Percentiles rank a stretch among this genome's conserved stretches.
Evolutionary conservation across 2,113 vertebrate species (phyloP).

Genomic region (Phyllostomus hastatus): DNA sequence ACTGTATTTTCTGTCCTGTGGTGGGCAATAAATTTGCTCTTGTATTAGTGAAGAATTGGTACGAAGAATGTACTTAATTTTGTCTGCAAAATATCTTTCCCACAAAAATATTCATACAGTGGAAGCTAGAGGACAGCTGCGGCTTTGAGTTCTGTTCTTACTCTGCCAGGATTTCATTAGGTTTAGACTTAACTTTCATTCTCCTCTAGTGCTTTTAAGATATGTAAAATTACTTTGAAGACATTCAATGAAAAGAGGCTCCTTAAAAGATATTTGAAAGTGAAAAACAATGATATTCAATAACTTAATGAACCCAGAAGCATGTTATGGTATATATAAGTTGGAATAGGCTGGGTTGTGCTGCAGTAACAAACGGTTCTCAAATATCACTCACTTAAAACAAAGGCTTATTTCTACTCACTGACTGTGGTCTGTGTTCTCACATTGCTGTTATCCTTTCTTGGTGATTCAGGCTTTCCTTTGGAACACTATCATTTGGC

Average conservation of each 20-base stretch:
- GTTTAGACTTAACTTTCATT: conserved; percentile 23
- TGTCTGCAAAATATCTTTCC: neutral
- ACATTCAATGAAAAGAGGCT: neutral
- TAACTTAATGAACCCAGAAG: neutral
- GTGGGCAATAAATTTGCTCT: neutral
- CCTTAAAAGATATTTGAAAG: neutral
- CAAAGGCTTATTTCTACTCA: neutral
- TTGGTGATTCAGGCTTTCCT: neutral
- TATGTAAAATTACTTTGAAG: conserved; percentile 5
- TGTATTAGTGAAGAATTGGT: neutral
- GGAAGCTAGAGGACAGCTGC: neutral
- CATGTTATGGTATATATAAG: neutral
- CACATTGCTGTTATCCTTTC: neutral
- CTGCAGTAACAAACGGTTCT: neutral
- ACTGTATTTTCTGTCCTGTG: neutral
- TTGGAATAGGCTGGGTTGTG: neutral
- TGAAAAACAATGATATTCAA: neutral
- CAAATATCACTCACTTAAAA: neutral
- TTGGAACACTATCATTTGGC: neutral
- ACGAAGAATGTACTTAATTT: neutral
- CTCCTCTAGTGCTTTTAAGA: conserved; percentile 8
- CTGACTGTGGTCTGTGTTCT: neutral
- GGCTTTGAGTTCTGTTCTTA: neutral
- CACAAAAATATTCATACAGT: neutral
- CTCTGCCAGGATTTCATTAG: conserved; percentile 21